Base-by-base conservation (phyloP, 2,797 vertebrate genomes). In the Halcyon badia region DNA sequence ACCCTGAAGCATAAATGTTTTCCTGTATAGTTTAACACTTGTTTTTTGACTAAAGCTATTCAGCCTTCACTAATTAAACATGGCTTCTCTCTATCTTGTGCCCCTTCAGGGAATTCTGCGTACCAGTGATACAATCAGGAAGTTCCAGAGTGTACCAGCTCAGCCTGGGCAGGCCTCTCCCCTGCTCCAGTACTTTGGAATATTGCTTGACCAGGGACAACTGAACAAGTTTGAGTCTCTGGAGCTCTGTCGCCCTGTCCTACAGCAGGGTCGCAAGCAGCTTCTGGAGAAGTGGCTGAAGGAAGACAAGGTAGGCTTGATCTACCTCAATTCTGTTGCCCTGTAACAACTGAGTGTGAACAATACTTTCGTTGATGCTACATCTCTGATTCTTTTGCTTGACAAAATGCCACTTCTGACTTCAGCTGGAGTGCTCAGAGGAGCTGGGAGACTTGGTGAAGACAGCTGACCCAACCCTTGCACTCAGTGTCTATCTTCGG, bases 261-360 rank as follows among this genome's bases (percentile, higher is more conserved):
- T 99, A 90, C 99, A 99, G 94, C 99, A 99, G 96, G 99, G 99
- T 22, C 99, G 98, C 96, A 99, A 99, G 85, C 99, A 99, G 66
- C 98, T 99, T 30, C 98, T 99, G 97, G 99, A 99, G 97, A 99
- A 99, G 86, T 99, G 99, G 99, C 97, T 99, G 75, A 99, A 99
- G 89, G 99, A 99, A 97, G 99, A 99, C 95, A 99, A 99, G 99
- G 99, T 99, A 96, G 78, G 76, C 48, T 76, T 0, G 0, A 18
- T 92, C 4, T 54, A 31, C 30, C 26, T 57, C 57, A 18, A 15
- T 66, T 58, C 21, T 54, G 2, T 60, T 68, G 60, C 18, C 48
- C 69, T 71, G 21, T 75, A 48, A 46, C 10, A 37, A 5, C 3
- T 61, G 19, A 80, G 5, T n/a, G 11, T 73, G 37, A 70, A 4